Base-by-base conservation (phyloP, 2,113 vertebrate genomes). In the Actenoides hombroni region DNA sequence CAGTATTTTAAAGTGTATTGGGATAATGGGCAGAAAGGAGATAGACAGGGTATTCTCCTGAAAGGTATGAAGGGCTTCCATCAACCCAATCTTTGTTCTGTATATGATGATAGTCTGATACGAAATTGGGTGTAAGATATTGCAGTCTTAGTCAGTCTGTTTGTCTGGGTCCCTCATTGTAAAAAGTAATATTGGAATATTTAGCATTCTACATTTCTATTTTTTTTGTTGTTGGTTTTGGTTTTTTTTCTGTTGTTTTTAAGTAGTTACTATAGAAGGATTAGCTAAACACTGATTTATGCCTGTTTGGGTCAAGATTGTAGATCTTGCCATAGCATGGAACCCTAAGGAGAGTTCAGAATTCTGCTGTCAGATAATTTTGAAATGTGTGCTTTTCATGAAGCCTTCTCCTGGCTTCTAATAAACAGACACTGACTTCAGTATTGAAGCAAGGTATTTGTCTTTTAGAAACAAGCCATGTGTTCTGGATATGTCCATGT, bases 11-110 rank as follows among this genome's bases (percentile, higher is more conserved):
- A 95, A 93, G 79, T 96, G 90, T 96, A 94, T 96, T 96, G 94
- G 94, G 96, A 96, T 95, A 96, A 95, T 96, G 92, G 96, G 96
- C 95, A 96, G 91, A 96, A 91, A 97, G 93, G 95, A 95, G 94
- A 96, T 96, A 96, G 95, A 96, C 90, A 96, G 92, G 95, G 95
- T 97, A 96, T 96, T 97, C 90, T 96, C 75, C 94, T 96, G 85
- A 93, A 96, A 97, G 95, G 95, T 95, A 94, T 51, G 95, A 88
- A 96, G 94, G 94, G 96, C 94, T 96, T 94, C 94, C 93, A 56
- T 96, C 94, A 93, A 86, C 93, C 90, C 2, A 1, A 96, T 96
- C 82, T 93, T 96, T 96, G 79, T 96, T 94, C 83, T 94, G 85
- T 94, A 69, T 95, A 83, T 95, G 85, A 44, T 95, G 84, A 86